Evolutionary conservation across 2,888 invertebrate species (phyloP), one percentile per base, ranked within the genome.

Genomic region (Scelioninae gen. 1): DNA sequence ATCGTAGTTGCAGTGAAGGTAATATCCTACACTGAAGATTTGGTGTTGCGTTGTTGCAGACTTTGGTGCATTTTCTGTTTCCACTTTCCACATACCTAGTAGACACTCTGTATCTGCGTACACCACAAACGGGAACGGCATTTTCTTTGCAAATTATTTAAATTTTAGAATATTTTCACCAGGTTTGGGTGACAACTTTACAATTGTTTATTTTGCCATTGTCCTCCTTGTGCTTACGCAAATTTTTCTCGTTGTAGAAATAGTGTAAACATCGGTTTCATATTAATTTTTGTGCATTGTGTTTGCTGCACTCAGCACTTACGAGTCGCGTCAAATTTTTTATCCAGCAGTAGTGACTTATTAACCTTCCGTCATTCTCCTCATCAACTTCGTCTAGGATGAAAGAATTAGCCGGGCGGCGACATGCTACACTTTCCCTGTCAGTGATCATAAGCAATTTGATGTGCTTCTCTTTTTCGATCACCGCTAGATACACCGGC

Each of bases 241-340:
- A 29, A 3, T 29, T 38, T 29, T 43, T 29, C 7, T 43, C 43
- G 0, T 13, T 45, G 1, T 5, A 5, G 9, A 62, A 62, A 16
- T 62, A 62, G 16, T 58, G 43, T 7, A 58, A n/a, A 43, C 62
- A 62, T 62, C 62, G 6, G 13, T 62, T 62, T 29, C 43, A 62
- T 7, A 62, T 62, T 13, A n/a, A 45, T n/a, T 62, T 62, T 0
- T 3, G 0, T 8, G 15, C 29, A n/a, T 62, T 29, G 1, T 31
- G 11, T 45, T 31, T 43, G 31, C 13, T 45, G 15, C 62, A 62
- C 15, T 62, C 45, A 13, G 15, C n/a, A 13, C 45, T 45, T 7
- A 62, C 29, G 0, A 62, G 45, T 10, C 62, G 40, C 11, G 29
- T 45, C 4, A 62, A 13, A 45, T 62, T 62, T 62, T 62, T 62